Conservation (phyloP, 2,113 vertebrate species). For the Sinocyclocheilus rhinocerous region DNA sequence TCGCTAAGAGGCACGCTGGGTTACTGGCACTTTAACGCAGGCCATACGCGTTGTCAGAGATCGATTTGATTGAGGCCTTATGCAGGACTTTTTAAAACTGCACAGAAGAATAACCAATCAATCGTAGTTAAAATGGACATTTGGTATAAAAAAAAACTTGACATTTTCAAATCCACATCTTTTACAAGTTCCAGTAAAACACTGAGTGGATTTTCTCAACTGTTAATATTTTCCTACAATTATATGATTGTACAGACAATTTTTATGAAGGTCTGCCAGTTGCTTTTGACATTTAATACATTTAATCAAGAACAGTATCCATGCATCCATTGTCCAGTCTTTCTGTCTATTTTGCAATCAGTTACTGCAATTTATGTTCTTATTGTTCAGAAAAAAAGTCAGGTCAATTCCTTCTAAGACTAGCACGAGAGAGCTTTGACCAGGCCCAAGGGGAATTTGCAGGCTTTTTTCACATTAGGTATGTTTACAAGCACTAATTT, state of each 20-base stretch:
- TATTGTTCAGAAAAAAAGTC: neutral
- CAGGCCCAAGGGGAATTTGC: too few relatives aligned
- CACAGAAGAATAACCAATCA: constrained; percentile 18
- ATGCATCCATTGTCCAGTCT: neutral
- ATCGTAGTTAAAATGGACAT: constrained; percentile 8
- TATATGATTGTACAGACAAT: neutral
- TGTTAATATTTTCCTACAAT: neutral
- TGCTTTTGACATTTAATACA: neutral
- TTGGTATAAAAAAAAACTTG: neutral
- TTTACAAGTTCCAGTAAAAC: neutral
- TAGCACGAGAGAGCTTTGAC: too few relatives aligned
- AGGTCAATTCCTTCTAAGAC: too few relatives aligned
- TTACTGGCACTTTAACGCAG: constrained; percentile 56
- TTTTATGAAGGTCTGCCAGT: neutral
- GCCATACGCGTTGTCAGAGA: constrained; percentile 63
- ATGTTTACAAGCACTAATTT: too few relatives aligned
- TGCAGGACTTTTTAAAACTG: constrained; percentile 16
- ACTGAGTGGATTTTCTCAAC: neutral
- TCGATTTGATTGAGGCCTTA: constrained; percentile 61
- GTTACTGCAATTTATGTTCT: neutral
- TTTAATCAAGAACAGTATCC: neutral
- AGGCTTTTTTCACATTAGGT: neutral
- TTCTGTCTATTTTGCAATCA: neutral
- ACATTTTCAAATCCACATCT: neutral
- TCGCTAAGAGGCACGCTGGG: constrained; percentile 55